phyloP scores from a whole-genome alignment of 2,888 invertebrate genomes.

The Thumatha senex region DNA sequence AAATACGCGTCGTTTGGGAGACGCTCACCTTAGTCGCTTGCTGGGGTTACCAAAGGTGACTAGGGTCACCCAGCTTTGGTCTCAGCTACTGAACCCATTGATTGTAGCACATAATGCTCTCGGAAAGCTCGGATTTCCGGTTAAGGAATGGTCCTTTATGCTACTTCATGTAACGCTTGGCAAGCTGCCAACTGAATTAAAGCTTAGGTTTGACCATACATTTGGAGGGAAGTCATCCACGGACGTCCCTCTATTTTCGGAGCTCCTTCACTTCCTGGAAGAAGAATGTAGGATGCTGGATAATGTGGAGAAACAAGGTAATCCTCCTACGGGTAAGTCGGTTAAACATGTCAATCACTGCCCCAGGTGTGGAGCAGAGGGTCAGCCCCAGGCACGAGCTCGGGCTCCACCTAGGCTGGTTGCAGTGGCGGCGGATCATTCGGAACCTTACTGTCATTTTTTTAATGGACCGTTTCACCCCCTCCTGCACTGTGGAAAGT shows the following conservation, averaged over 20 bases:
- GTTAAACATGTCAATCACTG: not conserved
- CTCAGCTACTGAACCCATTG: not conserved
- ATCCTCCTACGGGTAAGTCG: not conserved
- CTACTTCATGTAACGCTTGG: not conserved
- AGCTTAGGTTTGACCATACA: not conserved
- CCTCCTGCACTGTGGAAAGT: not conserved
- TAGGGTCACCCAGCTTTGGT: not conserved
- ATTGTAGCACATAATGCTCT: not conserved
- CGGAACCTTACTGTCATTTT: not conserved
- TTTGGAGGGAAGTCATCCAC: not conserved
- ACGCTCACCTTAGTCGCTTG: not conserved
- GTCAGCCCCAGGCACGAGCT: not conserved
- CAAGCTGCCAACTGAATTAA: not conserved
- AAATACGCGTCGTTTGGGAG: not conserved
- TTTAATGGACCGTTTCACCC: not conserved
- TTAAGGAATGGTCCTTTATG: not conserved
- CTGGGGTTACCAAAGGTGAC: conserved; percentile 2
- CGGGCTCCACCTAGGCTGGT: not conserved
- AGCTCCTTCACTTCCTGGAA: not conserved
- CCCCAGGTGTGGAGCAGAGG: not conserved
- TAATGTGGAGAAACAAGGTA: not conserved
- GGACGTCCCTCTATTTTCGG: not conserved
- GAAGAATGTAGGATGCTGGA: not conserved
- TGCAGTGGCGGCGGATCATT: not conserved
- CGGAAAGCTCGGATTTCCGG: not conserved